Evolutionary conservation across 1,140 invertebrate genomes (phyloP), one percentile per base, ranked within the genome.

Genomic region (Marisa cornuarietis): DNA sequence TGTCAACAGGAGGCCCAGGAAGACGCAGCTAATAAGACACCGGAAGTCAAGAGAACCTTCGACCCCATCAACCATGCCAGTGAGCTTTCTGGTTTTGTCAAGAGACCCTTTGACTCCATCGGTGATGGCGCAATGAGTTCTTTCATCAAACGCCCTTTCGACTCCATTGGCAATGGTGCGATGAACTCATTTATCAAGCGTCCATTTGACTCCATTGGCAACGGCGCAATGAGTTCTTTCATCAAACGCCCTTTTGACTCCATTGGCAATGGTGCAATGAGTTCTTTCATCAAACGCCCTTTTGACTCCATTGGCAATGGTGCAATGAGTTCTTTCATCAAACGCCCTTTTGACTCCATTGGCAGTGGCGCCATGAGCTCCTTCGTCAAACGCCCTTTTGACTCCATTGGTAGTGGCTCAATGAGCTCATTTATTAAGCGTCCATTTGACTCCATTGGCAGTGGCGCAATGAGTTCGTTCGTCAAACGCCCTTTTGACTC

Each of bases 121-220:
- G 63, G 63, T 5, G n/a, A 10, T 16, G 73, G 72, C 26, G 73
- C 26, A 49, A 69, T 76, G 51, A 42, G 24, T 16, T 42, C 61
- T 14, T 75, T 80, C 52, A 62, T 22, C 13, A 79, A 74, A 24
- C 71, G 79, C 22, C 52, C 62, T 10, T 79, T 79, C 52, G 79
- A 79, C 52, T 62, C 66, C 31, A 77, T 81, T 54, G 61, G 68
- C 13, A 49, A 54, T 18, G 62, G 74, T 14, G 74, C 71, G 6
- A 26, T 78, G n/a, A 62, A 65, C 20, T 68, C 62, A 26, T 74
- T 77, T n/a, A 71, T 61, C 14, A 80, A 82, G 63, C 52, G 82
- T 16, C 76, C 82, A n/a, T 81, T 85, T 61, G 80, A 85, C 58
- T 77, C 82, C 18, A 78, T 83, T 20, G 24, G 73, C 26, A 54